A percentile compares a stretch with the other conserved stretches of the same genome.
Evolutionary conservation across 2,888 invertebrate genomes (phyloP).

Genomic region (Caenorhabditis sp.): DNA sequence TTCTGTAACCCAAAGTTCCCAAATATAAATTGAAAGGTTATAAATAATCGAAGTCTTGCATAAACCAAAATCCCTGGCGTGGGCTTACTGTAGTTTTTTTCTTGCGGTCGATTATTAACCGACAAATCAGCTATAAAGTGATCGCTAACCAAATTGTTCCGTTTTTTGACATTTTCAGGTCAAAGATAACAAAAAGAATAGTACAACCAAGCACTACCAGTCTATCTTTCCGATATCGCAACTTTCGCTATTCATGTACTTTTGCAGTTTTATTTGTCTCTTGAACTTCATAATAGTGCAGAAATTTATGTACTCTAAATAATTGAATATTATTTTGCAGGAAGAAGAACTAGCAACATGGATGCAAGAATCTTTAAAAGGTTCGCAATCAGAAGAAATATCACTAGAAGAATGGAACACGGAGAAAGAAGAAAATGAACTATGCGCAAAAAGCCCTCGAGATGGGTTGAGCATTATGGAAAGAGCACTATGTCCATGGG

Average conservation of each 20-base stretch:
- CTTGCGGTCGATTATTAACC: no score
- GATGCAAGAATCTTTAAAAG: slow-evolving; percentile 47
- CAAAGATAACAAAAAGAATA: no score
- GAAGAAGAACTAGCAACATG: slow-evolving; percentile 51
- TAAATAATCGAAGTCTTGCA: no score
- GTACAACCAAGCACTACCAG: no score
- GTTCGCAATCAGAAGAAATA: slow-evolving; percentile 35
- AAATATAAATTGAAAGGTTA: no score
- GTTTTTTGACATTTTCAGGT: neutral
- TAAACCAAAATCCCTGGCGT: no score
- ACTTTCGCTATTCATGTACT: slow-evolving; percentile 7
- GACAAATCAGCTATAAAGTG: no score
- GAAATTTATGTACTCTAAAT: slow-evolving; percentile 9
- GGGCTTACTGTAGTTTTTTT: no score
- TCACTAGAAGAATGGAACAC: slow-evolving; percentile 45
- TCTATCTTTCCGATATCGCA: slow-evolving; percentile 7
- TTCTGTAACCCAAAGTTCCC: no score
- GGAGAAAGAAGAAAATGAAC: slow-evolving; percentile 29
- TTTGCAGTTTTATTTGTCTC: neutral
- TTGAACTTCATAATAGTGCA: slow-evolving; percentile 23
- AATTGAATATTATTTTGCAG: no score
- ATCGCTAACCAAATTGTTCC: slow-evolving; percentile 2
- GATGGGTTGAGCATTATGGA: slow-evolving; percentile 57
- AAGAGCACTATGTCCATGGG: slow-evolving; percentile 65
- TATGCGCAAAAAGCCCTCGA: slow-evolving; percentile 42